Conservation (phyloP, 2,797 vertebrate species). For the Hippoglossus hippoglossus region DNA sequence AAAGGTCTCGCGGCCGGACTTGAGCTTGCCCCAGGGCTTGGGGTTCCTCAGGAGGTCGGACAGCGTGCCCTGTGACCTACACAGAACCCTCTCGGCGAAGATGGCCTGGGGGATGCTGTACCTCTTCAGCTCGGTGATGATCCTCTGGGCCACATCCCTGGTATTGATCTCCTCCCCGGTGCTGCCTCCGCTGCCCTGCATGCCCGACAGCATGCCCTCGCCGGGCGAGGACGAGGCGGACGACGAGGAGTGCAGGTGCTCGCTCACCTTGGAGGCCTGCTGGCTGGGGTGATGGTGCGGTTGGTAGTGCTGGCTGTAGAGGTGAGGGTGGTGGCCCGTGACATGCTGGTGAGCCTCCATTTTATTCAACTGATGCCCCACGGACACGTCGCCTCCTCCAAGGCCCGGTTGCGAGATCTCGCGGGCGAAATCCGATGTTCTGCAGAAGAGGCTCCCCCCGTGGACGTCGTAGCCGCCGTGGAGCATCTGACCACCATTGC, state of each 20-base stretch:
- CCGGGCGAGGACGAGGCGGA: slow-evolving; percentile 74
- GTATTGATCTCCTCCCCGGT: slow-evolving; percentile 89
- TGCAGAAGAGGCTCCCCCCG: slow-evolving; percentile 84
- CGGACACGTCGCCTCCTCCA: slow-evolving; percentile 70
- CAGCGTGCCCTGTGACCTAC: slow-evolving; percentile 89
- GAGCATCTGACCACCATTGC: slow-evolving; percentile 81
- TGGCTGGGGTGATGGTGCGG: slow-evolving; percentile 82
- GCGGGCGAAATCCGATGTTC: slow-evolving; percentile 85
- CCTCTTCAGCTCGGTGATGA: slow-evolving; percentile 89
- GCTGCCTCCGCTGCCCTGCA: slow-evolving; percentile 67
- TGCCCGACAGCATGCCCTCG: slow-evolving; percentile 75
- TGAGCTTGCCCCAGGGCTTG: slow-evolving; percentile 91
- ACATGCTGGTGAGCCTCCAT: slow-evolving; percentile 84
- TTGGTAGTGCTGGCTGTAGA: slow-evolving; percentile 85
- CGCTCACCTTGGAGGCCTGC: slow-evolving; percentile 82
- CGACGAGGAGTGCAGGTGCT: slow-evolving; percentile 80
- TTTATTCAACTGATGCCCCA: slow-evolving; percentile 85
- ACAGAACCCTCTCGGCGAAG: slow-evolving; percentile 89
- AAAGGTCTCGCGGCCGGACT: slow-evolving; percentile 91
- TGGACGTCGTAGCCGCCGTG: slow-evolving; percentile 85
- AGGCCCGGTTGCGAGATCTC: slow-evolving; percentile 87
- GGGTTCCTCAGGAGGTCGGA: slow-evolving; percentile 91
- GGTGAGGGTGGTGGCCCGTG: slow-evolving; percentile 80
- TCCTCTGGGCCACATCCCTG: slow-evolving; percentile 89
- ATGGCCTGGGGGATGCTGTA: slow-evolving; percentile 92